Percentiles rank a stretch among this genome's conserved stretches.
Evolutionary conservation across 2,888 invertebrate species (phyloP).

Genomic region (Tetragnatha montana): DNA sequence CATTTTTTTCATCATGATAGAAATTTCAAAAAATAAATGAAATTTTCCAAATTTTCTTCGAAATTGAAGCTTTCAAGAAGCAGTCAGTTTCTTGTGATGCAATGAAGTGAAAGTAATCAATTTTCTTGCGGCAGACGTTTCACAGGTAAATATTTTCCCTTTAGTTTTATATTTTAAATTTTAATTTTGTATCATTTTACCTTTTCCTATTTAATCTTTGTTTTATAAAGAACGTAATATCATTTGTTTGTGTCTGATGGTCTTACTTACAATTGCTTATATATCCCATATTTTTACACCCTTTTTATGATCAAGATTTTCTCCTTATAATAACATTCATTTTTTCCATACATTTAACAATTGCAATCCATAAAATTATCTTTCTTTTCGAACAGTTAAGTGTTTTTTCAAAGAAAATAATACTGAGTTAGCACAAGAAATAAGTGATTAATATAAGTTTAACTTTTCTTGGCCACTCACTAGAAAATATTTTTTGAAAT

Average conservation of each 20-base stretch:
- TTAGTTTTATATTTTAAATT: not conserved
- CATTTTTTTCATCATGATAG: not conserved
- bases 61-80: not conserved
- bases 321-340: too few species aligned
- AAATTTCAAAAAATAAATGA: not conserved
- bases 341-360: too few species aligned
- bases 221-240: too few species aligned
- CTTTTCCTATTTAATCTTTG: too few species aligned
- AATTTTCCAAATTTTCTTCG: not conserved
- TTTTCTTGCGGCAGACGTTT: conserved; percentile 66
- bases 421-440: too few species aligned
- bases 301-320: not conserved
- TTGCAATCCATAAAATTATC: too few species aligned
- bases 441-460: too few species aligned
- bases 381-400: too few species aligned
- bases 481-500: too few species aligned
- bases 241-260: not conserved
- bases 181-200: not conserved
- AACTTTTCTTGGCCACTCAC: too few species aligned
- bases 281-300: not conserved
- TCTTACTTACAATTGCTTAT: not conserved
- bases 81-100: conserved; percentile 1
- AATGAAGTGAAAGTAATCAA: conserved; percentile 43
- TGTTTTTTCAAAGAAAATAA: too few species aligned
- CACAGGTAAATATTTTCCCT: conserved; percentile 46